A percentile compares a stretch with the other conserved stretches of the same genome.
These are phyloP conservation scores for Muntiacus reevesi DNA, from an alignment of 2,113 vertebrate genomes.

Conservation along the genomic window DNA sequence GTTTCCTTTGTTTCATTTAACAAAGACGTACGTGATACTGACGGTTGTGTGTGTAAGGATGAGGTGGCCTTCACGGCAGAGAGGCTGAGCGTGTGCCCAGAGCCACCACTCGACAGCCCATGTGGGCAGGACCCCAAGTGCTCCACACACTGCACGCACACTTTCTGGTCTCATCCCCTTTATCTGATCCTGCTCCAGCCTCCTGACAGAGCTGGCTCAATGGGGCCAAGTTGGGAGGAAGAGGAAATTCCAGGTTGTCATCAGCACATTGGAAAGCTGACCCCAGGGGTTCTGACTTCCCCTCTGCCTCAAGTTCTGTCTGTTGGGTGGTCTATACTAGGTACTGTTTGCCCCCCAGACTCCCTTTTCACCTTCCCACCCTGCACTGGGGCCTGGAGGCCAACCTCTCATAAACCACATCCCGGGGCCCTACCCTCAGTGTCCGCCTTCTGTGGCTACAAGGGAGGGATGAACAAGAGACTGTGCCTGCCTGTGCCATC, in stretches of 20 bases:
- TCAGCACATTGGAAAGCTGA: neutral
- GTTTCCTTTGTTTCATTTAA: neutral
- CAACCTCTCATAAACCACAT: neutral
- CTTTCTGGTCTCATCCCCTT: neutral
- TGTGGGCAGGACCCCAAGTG: neutral
- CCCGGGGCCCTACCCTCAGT: neutral
- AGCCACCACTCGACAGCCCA: neutral
- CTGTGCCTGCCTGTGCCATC: neutral
- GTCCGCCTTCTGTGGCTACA: neutral
- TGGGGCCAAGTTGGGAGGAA: neutral
- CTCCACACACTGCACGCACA: neutral
- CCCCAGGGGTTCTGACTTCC: neutral
- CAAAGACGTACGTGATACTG: neutral
- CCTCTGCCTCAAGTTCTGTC: neutral
- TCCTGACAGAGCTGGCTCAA: neutral
- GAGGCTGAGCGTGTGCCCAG: neutral
- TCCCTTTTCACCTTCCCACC: neutral
- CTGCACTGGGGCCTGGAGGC: neutral
- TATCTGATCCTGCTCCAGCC: neutral
- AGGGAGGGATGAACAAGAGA: neutral
- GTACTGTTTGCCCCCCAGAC: neutral
- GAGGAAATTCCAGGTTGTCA: neutral
- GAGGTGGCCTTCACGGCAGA: neutral
- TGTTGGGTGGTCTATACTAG: rapidly evolving
- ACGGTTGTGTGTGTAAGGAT: neutral